Conservation (phyloP, 2,888 invertebrate genomes). For the Eumacrocentrus americanus region DNA sequence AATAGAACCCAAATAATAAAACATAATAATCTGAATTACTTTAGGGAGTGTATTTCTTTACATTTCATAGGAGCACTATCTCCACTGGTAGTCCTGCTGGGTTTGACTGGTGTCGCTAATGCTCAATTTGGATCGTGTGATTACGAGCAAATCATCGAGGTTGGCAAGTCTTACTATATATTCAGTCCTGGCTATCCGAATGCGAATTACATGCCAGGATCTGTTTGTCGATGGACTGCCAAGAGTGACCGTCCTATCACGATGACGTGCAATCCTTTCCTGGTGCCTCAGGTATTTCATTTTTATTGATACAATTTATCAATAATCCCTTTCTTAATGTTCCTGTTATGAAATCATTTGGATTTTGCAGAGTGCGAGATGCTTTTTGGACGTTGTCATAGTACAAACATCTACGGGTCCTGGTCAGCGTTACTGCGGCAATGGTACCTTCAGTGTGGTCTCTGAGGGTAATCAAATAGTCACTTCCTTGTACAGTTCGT, state of each 20-base stretch:
- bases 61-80: constrained; percentile 36
- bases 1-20: too few relatives aligned
- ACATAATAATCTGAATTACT: constrained; percentile 7
- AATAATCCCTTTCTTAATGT: too few relatives aligned
- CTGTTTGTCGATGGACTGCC: constrained; percentile 66
- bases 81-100: constrained; percentile 48
- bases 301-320: too few relatives aligned
- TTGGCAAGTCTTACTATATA: constrained; percentile 60
- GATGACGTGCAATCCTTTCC: constrained; percentile 62
- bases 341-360: too few relatives aligned
- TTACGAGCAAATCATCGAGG: constrained; percentile 57
- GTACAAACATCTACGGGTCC: constrained; percentile 64
- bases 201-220: constrained; percentile 53
- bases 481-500: constrained; percentile 43
- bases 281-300: constrained; percentile 63
- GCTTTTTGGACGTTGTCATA: constrained; percentile 62
- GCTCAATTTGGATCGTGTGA: constrained; percentile 59
- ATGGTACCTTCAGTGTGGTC: constrained; percentile 50
- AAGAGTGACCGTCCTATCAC: constrained; percentile 54
- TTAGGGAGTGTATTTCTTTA: constrained; percentile 24
- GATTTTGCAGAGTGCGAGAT: constrained; percentile 61
- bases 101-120: constrained; percentile 48
- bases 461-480: constrained; percentile 47
- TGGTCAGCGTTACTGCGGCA: constrained; percentile 66
- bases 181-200: constrained; percentile 64